Base-by-base conservation (phyloP, 1,140 invertebrate genomes). In the Maconellicoccus hirsutus region DNA sequence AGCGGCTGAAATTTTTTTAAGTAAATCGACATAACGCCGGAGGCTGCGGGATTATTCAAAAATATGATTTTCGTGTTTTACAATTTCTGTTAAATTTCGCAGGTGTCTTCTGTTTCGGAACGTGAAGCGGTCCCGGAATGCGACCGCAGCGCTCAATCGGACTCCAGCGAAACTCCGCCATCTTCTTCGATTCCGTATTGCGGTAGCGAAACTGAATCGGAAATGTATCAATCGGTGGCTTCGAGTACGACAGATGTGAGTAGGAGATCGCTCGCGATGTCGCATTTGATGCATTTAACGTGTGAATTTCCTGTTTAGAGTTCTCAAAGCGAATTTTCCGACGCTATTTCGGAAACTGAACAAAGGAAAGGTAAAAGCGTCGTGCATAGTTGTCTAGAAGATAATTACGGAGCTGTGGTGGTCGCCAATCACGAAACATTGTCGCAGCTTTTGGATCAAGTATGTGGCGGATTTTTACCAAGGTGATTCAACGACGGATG, bases 381-480 rank as follows among this genome's bases (percentile, higher is more conserved):
- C 71, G 87, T 91, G 66, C 89, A 91, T 78, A 88, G 86, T 76
- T 92, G 86, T 78, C 81, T 93, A 29, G 90, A 93, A 77, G 90
- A 92, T 76, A 92, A 92, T 80, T 93, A 93, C 76, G 89, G 89
- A 0, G 90, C 91, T 52, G 90, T 93, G 1, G 86, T 92, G 42
- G 87, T 91, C n/a, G 90, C 91, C 38, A 93, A 93, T 81, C 90
- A 92, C 76, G 89, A 92, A 80, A 89, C 91, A 1, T 82, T 93
- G 0, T 87, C 90, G 29, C 90, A 92, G 80, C 85, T 93, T 75
- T 81, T 92, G 63, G 89, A 91, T 78, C 89, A 91, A 83, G 90
- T 91, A 83, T 16, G 61, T 23, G 4, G 3, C n/a, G 3, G 52
- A 7, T 19, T 59, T 59, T 59, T 16, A 7, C 16, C 3, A 19